These are phyloP conservation scores for Epicauta chinensis DNA, from an alignment of 1,140 invertebrate genomes.

Conservation along the genomic window DNA sequence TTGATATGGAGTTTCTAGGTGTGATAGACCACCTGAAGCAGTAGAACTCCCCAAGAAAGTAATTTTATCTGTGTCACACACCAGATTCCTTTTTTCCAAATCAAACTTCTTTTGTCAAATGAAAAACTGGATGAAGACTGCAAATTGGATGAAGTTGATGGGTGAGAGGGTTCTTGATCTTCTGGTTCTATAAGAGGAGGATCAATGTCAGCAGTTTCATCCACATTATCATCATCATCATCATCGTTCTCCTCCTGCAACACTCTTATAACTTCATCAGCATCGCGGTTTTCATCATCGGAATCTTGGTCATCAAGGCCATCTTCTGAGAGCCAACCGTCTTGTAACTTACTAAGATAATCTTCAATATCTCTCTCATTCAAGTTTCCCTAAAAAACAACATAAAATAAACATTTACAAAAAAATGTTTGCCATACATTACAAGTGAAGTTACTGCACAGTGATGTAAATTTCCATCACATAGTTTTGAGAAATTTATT, in stretches of 20 bases:
- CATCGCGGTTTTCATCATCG: slow-evolving; percentile 7
- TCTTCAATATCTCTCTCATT: slow-evolving; percentile 6
- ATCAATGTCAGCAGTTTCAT: too few species aligned
- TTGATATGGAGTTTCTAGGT: too few species aligned
- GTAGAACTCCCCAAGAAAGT: too few species aligned
- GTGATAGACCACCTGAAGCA: too few species aligned
- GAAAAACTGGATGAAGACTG: slow-evolving; percentile 3
- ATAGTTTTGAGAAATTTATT: too few species aligned
- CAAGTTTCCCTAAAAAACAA: slow-evolving; percentile 1
- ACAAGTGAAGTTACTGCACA: not conserved
- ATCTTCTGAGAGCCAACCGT: slow-evolving; percentile 7
- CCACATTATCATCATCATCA: not conserved
- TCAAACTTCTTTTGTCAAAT: too few species aligned
- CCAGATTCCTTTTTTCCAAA: too few species aligned
- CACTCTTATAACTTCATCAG: slow-evolving; percentile 3
- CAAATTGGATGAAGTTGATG: slow-evolving; percentile 5
- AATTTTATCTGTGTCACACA: too few species aligned
- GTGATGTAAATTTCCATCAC: not conserved
- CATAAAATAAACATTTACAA: too few species aligned
- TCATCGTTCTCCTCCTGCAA: slow-evolving; percentile 1
- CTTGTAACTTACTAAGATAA: slow-evolving; percentile 4
- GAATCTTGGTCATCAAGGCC: slow-evolving; percentile 4
- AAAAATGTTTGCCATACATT: slow-evolving; percentile 3
- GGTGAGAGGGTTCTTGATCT: slow-evolving; percentile 4
- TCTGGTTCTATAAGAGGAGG: slow-evolving; percentile 3